Evolutionary conservation across 2,113 vertebrate genomes (phyloP), one percentile per base, ranked within the genome.

Genomic region (Cebidichthys violaceus): DNA sequence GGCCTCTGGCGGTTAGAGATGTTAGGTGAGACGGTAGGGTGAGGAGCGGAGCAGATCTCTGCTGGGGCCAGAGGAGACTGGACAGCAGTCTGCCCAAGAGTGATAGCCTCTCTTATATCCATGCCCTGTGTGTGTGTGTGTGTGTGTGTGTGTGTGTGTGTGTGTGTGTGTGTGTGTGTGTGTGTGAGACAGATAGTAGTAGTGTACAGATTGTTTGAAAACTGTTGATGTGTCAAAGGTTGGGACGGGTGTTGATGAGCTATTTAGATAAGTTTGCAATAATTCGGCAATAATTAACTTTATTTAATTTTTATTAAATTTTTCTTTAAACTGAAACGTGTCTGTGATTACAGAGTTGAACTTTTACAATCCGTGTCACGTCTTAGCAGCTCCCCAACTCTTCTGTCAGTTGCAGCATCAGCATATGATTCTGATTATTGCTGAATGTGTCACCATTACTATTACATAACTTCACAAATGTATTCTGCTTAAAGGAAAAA

Each of bases 1-100:
- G 88, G 88, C 91, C 86, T 85, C 75, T 92, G 86, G 86, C 57
- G 70, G 86, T 75, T 70, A 78, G 91, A 89, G 93, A 93, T 92
- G 93, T 94, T 92, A 93, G 92, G 92, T 91, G 93, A 90, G 90
- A 87, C 69, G 74, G 81, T 73, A 47, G 79, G 83, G 89, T 89
- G 86, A 91, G 88, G 76, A 89, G 88, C 22, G 47, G 91, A 88
- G 82, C 82, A 87, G 86, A 88, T 91, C 89, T 86, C 90, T 84
- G 88, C 88, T 85, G 84, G 85, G 90, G 90, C 85, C 80, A 87
- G 86, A 90, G 87, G 87, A 88, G 86, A 92, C 86, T 74, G 92
- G 90, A 88, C 90, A 91, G 86, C 84, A 83, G 75, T 84, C 91
- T 79, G 86, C 74, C 85, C 62, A 82, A 90, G 90, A 94, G 76